Evolutionary conservation across 2,797 vertebrate genomes (phyloP).

Genomic region (Sarcophilus harrisii): DNA sequence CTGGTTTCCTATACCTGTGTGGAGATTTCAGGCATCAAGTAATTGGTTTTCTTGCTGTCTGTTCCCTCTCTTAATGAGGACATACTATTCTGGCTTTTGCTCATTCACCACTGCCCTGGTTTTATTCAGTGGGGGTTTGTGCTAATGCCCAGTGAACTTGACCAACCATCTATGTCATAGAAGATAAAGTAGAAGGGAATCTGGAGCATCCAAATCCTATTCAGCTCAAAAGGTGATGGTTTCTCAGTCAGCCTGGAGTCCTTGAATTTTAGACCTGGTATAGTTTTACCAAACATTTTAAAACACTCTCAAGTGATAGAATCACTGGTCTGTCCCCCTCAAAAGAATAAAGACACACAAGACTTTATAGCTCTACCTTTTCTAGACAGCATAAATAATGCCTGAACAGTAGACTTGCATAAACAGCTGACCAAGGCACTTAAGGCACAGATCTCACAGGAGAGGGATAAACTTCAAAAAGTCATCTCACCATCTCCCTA

Average conservation of each 20-base stretch:
- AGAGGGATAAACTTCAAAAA: background rate
- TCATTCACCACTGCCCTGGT: background rate
- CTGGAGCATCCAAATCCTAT: background rate
- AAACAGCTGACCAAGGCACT: background rate
- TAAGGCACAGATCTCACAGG: background rate
- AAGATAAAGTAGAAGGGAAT: background rate
- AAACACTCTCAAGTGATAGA: background rate
- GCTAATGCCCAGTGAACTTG: background rate
- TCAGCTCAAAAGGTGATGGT: background rate
- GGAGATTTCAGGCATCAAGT: background rate
- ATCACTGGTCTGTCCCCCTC: background rate
- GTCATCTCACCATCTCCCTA: background rate
- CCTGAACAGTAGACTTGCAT: background rate
- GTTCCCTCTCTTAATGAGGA: constrained; percentile 41
- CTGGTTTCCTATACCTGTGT: background rate
- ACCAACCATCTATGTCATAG: constrained; percentile 10
- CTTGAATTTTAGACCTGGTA: background rate
- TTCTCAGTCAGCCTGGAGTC: background rate
- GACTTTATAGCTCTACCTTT: background rate
- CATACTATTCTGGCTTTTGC: background rate
- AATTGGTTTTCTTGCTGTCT: constrained; percentile 55
- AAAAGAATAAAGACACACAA: background rate
- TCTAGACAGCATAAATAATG: background rate
- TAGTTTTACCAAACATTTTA: background rate
- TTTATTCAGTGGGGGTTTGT: background rate